Conservation (phyloP, 2,888 invertebrate species). For the Drosophila borealis region DNA sequence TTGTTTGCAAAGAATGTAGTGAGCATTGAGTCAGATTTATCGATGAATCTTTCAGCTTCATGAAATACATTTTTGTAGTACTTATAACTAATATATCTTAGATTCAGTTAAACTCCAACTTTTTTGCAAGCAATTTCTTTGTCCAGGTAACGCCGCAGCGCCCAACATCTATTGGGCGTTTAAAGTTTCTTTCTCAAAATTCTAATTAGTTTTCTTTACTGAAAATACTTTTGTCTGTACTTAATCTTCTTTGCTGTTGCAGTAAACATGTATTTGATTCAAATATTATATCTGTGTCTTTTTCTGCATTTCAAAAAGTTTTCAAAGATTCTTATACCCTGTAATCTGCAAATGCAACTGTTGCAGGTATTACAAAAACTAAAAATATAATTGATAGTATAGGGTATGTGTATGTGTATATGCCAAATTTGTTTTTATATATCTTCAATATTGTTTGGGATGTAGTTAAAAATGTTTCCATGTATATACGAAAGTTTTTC, state of each 20-base stretch:
- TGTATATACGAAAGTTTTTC: no score
- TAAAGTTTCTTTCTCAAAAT: not conserved
- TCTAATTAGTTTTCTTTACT: not conserved
- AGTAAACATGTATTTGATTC: not conserved
- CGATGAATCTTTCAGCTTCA: not conserved
- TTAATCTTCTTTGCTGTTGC: not conserved
- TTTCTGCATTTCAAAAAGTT: not conserved
- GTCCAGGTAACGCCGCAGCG: slow-evolving; percentile 38
- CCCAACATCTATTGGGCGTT: slow-evolving; percentile 11
- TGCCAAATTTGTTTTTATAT: no score
- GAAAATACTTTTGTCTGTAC: not conserved
- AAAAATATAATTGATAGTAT: no score
- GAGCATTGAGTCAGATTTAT: not conserved
- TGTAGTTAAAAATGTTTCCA: no score
- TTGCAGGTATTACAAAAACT: not conserved
- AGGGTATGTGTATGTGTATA: no score
- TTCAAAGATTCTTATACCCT: not conserved
- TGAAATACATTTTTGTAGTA: not conserved
- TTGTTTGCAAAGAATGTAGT: not conserved
- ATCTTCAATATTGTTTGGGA: no score
- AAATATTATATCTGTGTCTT: not conserved
- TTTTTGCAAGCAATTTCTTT: no score
- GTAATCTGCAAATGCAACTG: slow-evolving; percentile 2
- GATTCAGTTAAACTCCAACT: not conserved
- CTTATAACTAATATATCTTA: slow-evolving; percentile 2